Evolutionary conservation across 2,797 vertebrate species (phyloP), one percentile per base, ranked within the genome.

Genomic region (Cephalopachus bancanus): DNA sequence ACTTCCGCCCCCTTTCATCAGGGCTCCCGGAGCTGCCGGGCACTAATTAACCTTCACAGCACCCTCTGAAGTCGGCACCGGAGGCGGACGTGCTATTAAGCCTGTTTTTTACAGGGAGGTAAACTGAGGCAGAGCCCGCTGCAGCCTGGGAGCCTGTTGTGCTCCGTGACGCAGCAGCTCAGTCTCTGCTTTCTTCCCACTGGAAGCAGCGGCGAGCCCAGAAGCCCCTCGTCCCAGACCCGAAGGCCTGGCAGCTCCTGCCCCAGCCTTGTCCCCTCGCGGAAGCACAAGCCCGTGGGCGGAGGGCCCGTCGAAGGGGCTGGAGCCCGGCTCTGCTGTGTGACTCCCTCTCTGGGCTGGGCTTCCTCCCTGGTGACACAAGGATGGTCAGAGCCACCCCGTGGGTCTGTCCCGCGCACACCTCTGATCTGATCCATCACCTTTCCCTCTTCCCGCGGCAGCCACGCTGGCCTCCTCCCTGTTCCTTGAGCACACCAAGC

Each of bases 81-180:
- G 72, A 97, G 93, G 93, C 96, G 97, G 97, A 97, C 96, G 14
- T 96, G 94, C 96, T 90, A 97, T 98, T 97, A 98, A 95, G 59
- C 57, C 75, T 62, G 57, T 71, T 72, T 85, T 96, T 96, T 96
- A 98, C 30, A 71, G 81, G 93, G 65, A 78, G 97, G 95, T 97
- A 98, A 98, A 98, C 97, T 86, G 96, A 97, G 97, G 97, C 94
- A 97, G 81, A 55, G 24, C 22, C 78, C 95, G 55, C 8, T 65
- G 93, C 5, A 26, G 51, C 84, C 92, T 92, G 90, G 79, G 83
- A 93, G 94, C 53, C 94, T 92, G 80, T 51, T 5, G 53, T 71
- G 88, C 53, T 60, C 19, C 19, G 6, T 96, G 93, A 96, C 97
- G 97, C 93, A 97, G 97, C 83, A 93, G 94, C 89, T 75, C 26